These are phyloP conservation scores for Papilio polytes DNA, from an alignment of 1,140 invertebrate genomes.

Conservation along the genomic window DNA sequence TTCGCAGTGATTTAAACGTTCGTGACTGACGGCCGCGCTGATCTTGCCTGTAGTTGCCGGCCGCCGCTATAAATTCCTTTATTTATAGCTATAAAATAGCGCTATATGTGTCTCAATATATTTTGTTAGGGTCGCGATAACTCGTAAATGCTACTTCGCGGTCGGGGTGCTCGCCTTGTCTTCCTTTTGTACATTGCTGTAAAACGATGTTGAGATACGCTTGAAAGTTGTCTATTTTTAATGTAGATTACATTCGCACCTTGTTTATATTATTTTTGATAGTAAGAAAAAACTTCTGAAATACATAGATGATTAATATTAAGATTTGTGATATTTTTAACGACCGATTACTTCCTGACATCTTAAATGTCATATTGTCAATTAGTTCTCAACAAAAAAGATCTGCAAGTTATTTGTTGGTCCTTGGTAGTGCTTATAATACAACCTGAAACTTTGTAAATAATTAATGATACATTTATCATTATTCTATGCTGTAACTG, in stretches of 20 bases:
- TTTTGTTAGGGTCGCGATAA: slow-evolving; percentile 21
- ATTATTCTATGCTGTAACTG: neutral
- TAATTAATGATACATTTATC: neutral
- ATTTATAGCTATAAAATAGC: slow-evolving; percentile 39
- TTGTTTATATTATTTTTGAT: neutral
- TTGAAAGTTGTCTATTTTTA: neutral
- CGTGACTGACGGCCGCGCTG: slow-evolving; percentile 46
- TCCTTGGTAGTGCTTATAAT: no score
- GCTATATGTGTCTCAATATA: slow-evolving; percentile 36
- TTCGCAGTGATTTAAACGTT: slow-evolving; percentile 49
- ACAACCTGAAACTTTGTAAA: no score
- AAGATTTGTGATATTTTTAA: no score
- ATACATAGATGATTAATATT: no score
- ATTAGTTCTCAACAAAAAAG: no score
- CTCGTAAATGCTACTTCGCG: slow-evolving; percentile 30
- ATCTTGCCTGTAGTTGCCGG: slow-evolving; percentile 40
- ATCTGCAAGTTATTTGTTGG: no score
- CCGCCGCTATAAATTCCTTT: slow-evolving; percentile 35
- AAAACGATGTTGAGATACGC: neutral
- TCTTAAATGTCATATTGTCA: no score
- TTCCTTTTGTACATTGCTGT: slow-evolving; percentile 17
- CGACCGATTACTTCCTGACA: no score
- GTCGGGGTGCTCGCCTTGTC: neutral
- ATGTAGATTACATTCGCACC: neutral
- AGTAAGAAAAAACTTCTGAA: no score